These are phyloP conservation scores for Podarcis lilfordi DNA, from an alignment of 2,797 vertebrate species.

Conservation along the genomic window DNA sequence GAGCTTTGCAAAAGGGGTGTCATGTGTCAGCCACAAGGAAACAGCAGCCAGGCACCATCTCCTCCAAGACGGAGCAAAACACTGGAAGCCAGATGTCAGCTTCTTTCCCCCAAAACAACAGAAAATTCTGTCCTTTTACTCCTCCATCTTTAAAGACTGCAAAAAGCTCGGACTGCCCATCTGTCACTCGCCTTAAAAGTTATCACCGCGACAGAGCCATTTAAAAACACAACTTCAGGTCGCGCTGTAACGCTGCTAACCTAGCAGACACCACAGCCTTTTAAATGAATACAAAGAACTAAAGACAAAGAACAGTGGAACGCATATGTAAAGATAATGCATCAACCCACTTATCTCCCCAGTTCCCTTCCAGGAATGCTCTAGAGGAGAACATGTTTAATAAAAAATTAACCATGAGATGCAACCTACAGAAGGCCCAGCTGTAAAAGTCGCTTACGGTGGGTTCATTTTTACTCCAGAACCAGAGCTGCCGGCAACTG, in stretches of 20 bases:
- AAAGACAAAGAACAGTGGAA: not conserved
- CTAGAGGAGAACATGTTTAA: not conserved
- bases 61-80: conserved; percentile 59
- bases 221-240: conserved; percentile 16
- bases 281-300: not conserved
- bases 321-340: not conserved
- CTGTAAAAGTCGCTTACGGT: not conserved
- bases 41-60: conserved; percentile 39
- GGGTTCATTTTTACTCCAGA: not conserved
- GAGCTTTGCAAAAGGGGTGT: conserved; percentile 28
- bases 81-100: conserved; percentile 39
- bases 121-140: not conserved
- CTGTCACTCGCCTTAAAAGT: conserved; percentile 41
- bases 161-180: conserved; percentile 13
- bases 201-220: not conserved
- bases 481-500: not conserved
- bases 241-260: conserved; percentile 40
- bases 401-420: not conserved
- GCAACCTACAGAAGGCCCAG: not conserved
- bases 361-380: not conserved
- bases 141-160: not conserved
- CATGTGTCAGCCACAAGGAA: conserved; percentile 57
- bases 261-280: conserved; percentile 29
- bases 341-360: not conserved
- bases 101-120: conserved; percentile 56